Base-by-base conservation (phyloP, 2,797 vertebrate species). In the Gorsachius magnificus region DNA sequence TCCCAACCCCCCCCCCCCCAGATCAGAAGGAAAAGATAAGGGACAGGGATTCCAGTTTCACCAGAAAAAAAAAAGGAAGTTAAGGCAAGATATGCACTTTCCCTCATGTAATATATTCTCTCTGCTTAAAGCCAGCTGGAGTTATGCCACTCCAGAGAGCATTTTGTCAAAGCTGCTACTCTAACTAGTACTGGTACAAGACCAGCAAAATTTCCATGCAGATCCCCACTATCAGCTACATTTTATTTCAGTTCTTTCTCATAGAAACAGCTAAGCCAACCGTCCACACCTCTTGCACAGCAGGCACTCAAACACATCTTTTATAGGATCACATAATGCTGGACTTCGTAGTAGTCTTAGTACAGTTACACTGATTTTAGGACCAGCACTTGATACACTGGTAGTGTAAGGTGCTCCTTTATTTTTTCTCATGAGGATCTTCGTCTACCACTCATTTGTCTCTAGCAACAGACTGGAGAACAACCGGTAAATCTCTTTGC, bases 81-180 rank as follows among this genome's bases (percentile, higher is more conserved):
- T 53, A 25, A 74, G 17, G 48, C n/a, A 93, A 83, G 9, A 80
- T 7, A 43, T 1, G 79, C 4, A 5, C 9, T 26, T 41, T 46
- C 17, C 24, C n/a, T 66, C 35, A 78, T 0, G 0, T 6, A 43
- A 61, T 21, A 43, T 1, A 29, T 29, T 24, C 7, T 36, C 38
- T 46, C 24, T 36, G 29, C 45, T 51, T 84, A 68, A 87, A 74
- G 45, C 20, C 13, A 58, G 16, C 26, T 87, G 61, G 31, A 85
- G 29, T 80, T 80, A 36, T 3, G 16, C 17, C 38, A 76, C 28
- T 63, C 41, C 24, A 84, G 8, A 69, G 5, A 56, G 8, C 26
- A 16, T 38, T 50, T 13, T 16, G 33, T 46, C 83, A 84, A 25
- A 83, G 43, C 31, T 82, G 51, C 48, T n/a, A 48, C 29, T 24